These are phyloP conservation scores for Myiothlypis coronata DNA, from an alignment of 2,797 vertebrate species.

Conservation along the genomic window DNA sequence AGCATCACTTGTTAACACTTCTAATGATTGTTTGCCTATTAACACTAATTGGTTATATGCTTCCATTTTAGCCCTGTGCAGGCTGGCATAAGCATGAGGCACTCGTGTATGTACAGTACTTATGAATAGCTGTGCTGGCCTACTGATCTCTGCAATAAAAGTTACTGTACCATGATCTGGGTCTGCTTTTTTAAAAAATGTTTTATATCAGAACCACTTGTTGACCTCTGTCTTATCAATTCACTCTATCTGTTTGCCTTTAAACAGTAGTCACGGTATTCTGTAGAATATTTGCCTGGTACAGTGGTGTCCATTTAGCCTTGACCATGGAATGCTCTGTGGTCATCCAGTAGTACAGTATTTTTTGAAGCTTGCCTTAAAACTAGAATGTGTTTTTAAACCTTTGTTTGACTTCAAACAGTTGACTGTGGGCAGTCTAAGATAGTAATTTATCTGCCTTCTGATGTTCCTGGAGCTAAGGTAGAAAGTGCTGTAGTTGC, in stretches of 20 bases:
- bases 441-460: not conserved
- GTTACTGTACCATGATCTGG: not conserved
- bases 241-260: conserved; percentile 17
- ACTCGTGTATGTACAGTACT: not conserved
- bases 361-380: not conserved
- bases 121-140: not conserved
- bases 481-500: not conserved
- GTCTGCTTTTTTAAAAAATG: not conserved
- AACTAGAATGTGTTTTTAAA: not conserved
- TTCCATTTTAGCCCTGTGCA: not conserved
- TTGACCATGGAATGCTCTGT: not conserved
- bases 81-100: not conserved
- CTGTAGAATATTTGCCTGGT: not conserved
- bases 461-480: not conserved
- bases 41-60: conserved; percentile 20
- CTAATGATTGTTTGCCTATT: conserved; percentile 48
- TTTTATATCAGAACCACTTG: not conserved
- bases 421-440: not conserved
- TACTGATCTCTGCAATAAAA: conserved; percentile 1
- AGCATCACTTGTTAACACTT: conserved; percentile 51
- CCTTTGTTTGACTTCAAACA: not conserved
- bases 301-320: not conserved
- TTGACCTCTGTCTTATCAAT: not conserved
- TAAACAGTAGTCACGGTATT: not conserved
- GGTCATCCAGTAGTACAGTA: not conserved